phyloP scores from a whole-genome alignment of 2,888 invertebrate genomes.

The Crocallis elinguaria region DNA sequence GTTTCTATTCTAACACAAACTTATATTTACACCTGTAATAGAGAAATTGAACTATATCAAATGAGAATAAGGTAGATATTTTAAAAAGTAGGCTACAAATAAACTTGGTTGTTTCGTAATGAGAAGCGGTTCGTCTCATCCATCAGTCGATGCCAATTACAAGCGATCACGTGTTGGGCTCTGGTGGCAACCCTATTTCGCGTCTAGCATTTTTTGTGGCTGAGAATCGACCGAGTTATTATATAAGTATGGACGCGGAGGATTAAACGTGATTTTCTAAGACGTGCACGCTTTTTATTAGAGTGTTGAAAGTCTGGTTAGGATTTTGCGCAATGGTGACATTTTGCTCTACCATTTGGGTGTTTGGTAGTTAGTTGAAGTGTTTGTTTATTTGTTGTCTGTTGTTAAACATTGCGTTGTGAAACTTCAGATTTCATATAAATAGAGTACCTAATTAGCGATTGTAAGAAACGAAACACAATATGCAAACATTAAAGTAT shows the following conservation, averaged over 20 bases:
- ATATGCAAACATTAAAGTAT: too few relatives aligned
- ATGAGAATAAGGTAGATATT: slow-evolving; percentile 28
- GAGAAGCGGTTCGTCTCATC: slow-evolving; percentile 59
- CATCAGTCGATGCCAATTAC: slow-evolving; percentile 70
- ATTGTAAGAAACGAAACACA: too few relatives aligned
- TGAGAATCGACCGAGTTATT: slow-evolving; percentile 33
- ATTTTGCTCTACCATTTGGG: background rate
- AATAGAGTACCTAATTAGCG: too few relatives aligned
- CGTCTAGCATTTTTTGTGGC: slow-evolving; percentile 39
- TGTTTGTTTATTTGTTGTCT: too few relatives aligned
- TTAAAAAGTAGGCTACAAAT: slow-evolving; percentile 15
- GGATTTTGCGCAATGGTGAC: background rate
- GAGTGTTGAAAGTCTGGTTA: background rate
- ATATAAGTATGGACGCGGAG: slow-evolving; percentile 18
- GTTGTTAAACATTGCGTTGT: too few relatives aligned
- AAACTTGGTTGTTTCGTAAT: slow-evolving; percentile 54
- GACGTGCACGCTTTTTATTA: background rate
- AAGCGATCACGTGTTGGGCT: slow-evolving; percentile 71
- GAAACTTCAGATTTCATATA: too few relatives aligned
- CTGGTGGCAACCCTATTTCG: slow-evolving; percentile 54
- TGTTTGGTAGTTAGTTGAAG: too few relatives aligned
- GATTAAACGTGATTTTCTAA: background rate
- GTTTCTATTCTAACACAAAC: slow-evolving; percentile 42
- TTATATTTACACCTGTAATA: background rate
- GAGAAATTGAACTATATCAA: slow-evolving; percentile 17